phyloP scores from a whole-genome alignment of 2,888 invertebrate species.

The Mesochorus sp. region DNA sequence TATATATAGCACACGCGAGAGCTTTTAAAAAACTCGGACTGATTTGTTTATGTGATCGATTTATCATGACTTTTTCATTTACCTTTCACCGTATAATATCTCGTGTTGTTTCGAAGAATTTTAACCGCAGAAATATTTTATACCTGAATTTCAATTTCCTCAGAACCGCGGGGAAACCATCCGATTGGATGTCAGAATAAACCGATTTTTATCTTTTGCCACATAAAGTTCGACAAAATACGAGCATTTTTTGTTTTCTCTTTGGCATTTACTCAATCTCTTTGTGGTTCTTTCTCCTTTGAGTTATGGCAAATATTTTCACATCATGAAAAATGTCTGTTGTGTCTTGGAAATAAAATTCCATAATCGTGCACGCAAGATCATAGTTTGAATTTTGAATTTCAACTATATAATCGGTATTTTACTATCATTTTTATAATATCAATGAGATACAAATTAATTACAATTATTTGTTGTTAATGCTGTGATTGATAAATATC shows the following conservation, averaged over 20 bases:
- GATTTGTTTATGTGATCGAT: constrained; percentile 41
- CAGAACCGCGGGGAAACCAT: not conserved
- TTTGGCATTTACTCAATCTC: not conserved
- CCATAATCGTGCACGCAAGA: not conserved
- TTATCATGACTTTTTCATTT: constrained; percentile 30
- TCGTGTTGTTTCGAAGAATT: constrained; percentile 23
- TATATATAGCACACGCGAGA: not conserved
- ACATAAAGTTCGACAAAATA: constrained; percentile 20
- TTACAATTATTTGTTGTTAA: no score
- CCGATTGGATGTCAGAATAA: constrained; percentile 8
- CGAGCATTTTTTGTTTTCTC: not conserved
- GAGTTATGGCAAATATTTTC: constrained; percentile 10
- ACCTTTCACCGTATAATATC: not conserved
- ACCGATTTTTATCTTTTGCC: constrained; percentile 41
- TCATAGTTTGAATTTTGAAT: no score
- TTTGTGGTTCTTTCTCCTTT: constrained; percentile 12
- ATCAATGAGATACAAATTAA: no score
- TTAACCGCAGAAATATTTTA: constrained; percentile 19
- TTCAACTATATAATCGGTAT: no score
- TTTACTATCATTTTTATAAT: no score
- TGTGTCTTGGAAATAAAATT: not conserved
- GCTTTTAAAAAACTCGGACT: not conserved
- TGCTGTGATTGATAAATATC: no score
- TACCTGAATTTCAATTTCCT: not conserved
- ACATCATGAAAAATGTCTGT: not conserved